Base-by-base conservation (phyloP, 2,113 vertebrate genomes). In the Aviceda subcristata region DNA sequence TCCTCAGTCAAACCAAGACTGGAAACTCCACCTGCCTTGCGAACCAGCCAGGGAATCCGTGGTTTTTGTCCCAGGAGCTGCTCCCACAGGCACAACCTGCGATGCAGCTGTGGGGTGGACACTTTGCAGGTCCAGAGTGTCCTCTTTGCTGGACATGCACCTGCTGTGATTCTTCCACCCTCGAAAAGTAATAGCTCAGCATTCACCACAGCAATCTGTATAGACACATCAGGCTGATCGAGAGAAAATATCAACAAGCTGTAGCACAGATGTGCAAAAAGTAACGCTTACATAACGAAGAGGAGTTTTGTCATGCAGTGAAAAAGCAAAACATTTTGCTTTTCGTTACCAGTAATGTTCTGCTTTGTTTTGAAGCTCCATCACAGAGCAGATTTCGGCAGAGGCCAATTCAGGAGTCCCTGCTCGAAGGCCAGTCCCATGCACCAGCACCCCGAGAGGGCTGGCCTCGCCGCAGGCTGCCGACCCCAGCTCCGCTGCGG, bases 261-360 rank as follows among this genome's bases (percentile, higher is more conserved):
- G 0, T 39, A 43, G 63, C 46, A 46, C 43, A 64, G 48, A 92
- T 59, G 67, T 59, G 86, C 34, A 66, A 53, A 80, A 79, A 73
- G 27, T 51, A 48, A 94, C 85, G 36, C 60, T 90, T 96, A 92
- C 0, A 50, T 96, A 94, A 97, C 0, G 2, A 64, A 17, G 34
- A 56, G 16, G 46, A 24, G 59, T 62, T 66, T 86, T 62, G 69
- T 90, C 90, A 76, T 0, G 30, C 90, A 22, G 90, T 2, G 88
- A 71, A 66, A 67, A 88, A 90, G 14, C 59, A 93, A 96, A 97
- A 92, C 78, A 69, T 77, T 83, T 93, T 79, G 41, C 39, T 86
- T 86, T 86, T 92, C 72, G 3, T 36, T 30, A 41, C 50, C 85
- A 80, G 59, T 15, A 29, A 27, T 1, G 41, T 27, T n/a, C 46